A percentile compares a stretch with the other conserved stretches of the same genome.
These are phyloP conservation scores for Microhierax caerulescens DNA, from an alignment of 2,797 vertebrate genomes.

Conservation along the genomic window DNA sequence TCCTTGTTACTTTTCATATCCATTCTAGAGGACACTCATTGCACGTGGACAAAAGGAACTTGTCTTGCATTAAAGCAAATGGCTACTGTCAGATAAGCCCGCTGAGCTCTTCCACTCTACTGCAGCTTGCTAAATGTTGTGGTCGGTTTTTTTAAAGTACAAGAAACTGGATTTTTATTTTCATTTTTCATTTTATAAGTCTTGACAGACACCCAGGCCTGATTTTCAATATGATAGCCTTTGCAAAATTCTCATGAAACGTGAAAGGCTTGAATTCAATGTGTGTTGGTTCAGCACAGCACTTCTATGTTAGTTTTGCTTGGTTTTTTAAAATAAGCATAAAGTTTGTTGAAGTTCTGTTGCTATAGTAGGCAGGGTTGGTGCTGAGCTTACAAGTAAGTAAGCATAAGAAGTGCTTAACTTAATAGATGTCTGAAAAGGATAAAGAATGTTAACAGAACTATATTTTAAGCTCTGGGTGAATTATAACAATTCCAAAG, in stretches of 20 bases:
- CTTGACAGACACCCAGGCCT: background rate
- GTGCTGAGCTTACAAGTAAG: background rate
- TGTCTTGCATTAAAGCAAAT: conserved; percentile 11
- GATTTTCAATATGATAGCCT: background rate
- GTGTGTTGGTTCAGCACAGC: background rate
- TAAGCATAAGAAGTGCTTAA: background rate
- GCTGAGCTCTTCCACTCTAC: background rate
- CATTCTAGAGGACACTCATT: background rate
- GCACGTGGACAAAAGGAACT: conserved; percentile 2
- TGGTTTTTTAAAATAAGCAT: background rate
- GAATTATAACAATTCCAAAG: background rate
- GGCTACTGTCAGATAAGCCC: background rate
- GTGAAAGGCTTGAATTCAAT: conserved; percentile 3
- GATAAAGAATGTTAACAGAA: background rate
- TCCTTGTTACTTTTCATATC: conserved; percentile 19
- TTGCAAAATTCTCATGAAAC: background rate
- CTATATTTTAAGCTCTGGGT: background rate
- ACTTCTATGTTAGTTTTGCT: background rate
- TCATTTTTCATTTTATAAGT: background rate
- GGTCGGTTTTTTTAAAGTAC: background rate
- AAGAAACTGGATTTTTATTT: background rate
- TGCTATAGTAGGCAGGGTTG: background rate
- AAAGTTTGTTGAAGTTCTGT: background rate
- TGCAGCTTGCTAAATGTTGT: background rate
- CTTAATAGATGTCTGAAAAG: background rate